Evolutionary conservation across 2,113 vertebrate species (phyloP), one percentile per base, ranked within the genome.

Genomic region (Bufo gargarizans): DNA sequence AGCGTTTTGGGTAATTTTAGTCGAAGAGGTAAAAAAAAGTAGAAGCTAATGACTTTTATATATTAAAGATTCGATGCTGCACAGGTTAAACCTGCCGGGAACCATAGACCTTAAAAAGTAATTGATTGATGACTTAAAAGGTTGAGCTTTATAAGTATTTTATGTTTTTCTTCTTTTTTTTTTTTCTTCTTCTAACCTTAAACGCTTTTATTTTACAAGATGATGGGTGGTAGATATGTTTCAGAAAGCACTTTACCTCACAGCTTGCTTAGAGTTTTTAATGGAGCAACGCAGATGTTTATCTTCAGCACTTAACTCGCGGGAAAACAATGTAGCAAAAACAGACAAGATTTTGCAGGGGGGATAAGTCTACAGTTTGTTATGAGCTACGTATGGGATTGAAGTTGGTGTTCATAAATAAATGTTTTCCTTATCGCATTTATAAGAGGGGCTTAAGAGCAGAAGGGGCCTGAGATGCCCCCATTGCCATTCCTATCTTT

Each of bases 231-330:
- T 55, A 84, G 69, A 84, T 53, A 71, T 33, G 49, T 55, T 84
- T 84, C 82, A 69, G 63, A 84, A 55, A 84, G 82, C 82, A 84
- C 82, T 84, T 84, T 84, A 69, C 82, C 82, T 33, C 82, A 84
- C 82, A 84, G 82, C 82, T 84, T 84, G 82, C 82, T 33, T 33
- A 50, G 50, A 84, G 65, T 71, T 84, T 84, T 84, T 84, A 84
- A 84, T 84, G 65, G 63, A 69, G 47, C 63, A 84, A 69, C 82
- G 71, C 82, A 84, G 63, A 84, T 84, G 82, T 84, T 84, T 67
- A 71, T 69, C 82, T 22, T 82, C 80, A 82, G 2, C 10, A 65
- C 63, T 84, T 69, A 55, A 71, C 43, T 69, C 49, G 47, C 61
- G 53, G 20, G 65, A 71, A 84, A 84, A 84, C 82, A 84, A 84